phyloP scores from a whole-genome alignment of 1,140 invertebrate species.

The Brachionus rubens region DNA sequence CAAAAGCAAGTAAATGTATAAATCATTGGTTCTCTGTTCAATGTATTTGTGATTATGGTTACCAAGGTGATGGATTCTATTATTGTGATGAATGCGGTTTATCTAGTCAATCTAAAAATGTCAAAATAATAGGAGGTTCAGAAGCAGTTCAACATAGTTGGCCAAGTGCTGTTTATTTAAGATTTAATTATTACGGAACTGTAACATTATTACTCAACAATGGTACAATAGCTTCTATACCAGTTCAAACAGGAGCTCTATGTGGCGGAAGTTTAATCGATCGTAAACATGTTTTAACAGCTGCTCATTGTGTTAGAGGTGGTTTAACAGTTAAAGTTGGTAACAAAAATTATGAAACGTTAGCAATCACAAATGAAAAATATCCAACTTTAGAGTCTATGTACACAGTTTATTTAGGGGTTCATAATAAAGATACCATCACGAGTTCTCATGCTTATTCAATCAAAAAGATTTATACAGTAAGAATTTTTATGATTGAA shows the following conservation, averaged over 20 bases:
- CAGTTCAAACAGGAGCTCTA: not conserved
- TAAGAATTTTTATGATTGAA: not conserved
- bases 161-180: slow-evolving; percentile 25
- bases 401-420: not conserved
- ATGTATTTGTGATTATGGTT: slow-evolving; percentile 28
- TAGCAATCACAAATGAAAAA: not conserved
- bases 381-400: slow-evolving; percentile 11
- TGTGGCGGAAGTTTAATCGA: slow-evolving; percentile 43
- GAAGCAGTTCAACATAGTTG: not conserved
- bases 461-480: not conserved
- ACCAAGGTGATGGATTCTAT: not conserved
- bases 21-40: slow-evolving; percentile 31
- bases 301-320: not conserved
- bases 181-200: not conserved
- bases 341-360: not conserved
- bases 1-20: slow-evolving; percentile 14
- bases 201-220: not conserved
- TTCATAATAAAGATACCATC: not conserved
- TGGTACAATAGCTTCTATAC: not conserved
- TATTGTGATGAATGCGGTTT: slow-evolving; percentile 41
- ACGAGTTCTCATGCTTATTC: not conserved
- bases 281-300: slow-evolving; percentile 23
- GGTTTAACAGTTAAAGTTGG: not conserved
- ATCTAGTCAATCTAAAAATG: not conserved
- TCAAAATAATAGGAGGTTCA: slow-evolving; percentile 20